phyloP scores from a whole-genome alignment of 1,140 invertebrate species.

The Anoplophora glabripennis region DNA sequence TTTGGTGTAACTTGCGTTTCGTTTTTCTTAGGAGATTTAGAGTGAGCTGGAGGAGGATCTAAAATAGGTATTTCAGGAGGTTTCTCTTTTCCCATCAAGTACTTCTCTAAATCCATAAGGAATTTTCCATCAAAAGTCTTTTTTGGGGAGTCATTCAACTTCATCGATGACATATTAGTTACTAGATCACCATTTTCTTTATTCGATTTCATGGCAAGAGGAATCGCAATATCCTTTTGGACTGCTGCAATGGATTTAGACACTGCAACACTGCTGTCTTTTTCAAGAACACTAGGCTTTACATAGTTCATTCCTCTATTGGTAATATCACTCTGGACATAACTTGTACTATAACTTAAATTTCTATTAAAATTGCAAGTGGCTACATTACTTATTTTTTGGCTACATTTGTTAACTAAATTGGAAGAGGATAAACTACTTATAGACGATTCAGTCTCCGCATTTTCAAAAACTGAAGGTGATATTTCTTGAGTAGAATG shows the following conservation, averaged over 20 bases:
- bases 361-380: too few relatives aligned
- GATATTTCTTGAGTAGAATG: background rate
- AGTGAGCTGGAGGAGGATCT: constrained; percentile 20
- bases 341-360: constrained; percentile 4
- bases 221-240: constrained; percentile 28
- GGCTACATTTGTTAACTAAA: too few relatives aligned
- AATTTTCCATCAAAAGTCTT: constrained; percentile 23
- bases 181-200: constrained; percentile 11
- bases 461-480: background rate
- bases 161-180: constrained; percentile 25
- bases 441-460: background rate
- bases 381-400: too few relatives aligned
- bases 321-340: constrained; percentile 31
- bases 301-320: constrained; percentile 31
- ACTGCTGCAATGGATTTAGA: constrained; percentile 26
- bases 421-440: too few relatives aligned
- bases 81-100: constrained; percentile 22
- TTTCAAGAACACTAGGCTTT: constrained; percentile 7
- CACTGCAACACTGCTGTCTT: constrained; percentile 18
- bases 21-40: too few relatives aligned
- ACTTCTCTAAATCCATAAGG: constrained; percentile 32
- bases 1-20: background rate
- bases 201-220: constrained; percentile 7
- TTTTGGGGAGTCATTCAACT: constrained; percentile 19
- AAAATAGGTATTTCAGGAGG: constrained; percentile 19